Evolutionary conservation across 2,888 invertebrate species (phyloP), one percentile per base, ranked within the genome.

Genomic region (Drosophila buzzatii): DNA sequence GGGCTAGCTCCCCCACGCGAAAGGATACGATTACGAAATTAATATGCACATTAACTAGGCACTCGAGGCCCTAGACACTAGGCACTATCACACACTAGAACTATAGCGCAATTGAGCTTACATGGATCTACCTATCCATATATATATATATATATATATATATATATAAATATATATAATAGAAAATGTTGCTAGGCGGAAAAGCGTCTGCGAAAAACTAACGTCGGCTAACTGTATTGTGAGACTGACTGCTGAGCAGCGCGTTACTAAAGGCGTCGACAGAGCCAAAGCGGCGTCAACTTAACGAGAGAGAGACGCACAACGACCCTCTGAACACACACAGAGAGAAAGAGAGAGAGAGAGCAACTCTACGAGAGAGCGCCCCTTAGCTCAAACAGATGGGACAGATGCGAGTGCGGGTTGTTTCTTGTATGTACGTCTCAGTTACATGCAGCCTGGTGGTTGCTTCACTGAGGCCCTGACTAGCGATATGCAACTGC

Each of bases 141-240:
- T 10, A 35, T 53, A 57, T 51, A 58, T 52, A 56, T 55, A 18
- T 41, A 45, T 51, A 44, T 63, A 39, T 33, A 42, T 23, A 52
- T 0, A 27, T 27, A 27, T 27, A 23, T 23, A 20, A 27, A 27
- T n/a, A 45, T 55, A 45, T 51, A 33, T 33, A 33, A 10, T 70
- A 60, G 59, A 73, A 85, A 87, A 85, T 87, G 70, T 72, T 81
- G 61, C 80, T 78, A 88, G 78, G 77, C 84, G 84, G 85, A 88
- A 88, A 83, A 83, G 85, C 81, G 89, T 88, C 86, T 85, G 89
- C 84, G 85, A 81, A 86, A 89, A 87, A 86, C 89, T 89, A 86
- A 86, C 86, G 89, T 85, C 84, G 84, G 73, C 78, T 81, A 79
- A 79, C 73, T 81, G 78, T 76, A 79, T 79, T 70, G 53, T 45